phyloP scores from a whole-genome alignment of 2,888 invertebrate species.

The Eupithecia vulgata region DNA sequence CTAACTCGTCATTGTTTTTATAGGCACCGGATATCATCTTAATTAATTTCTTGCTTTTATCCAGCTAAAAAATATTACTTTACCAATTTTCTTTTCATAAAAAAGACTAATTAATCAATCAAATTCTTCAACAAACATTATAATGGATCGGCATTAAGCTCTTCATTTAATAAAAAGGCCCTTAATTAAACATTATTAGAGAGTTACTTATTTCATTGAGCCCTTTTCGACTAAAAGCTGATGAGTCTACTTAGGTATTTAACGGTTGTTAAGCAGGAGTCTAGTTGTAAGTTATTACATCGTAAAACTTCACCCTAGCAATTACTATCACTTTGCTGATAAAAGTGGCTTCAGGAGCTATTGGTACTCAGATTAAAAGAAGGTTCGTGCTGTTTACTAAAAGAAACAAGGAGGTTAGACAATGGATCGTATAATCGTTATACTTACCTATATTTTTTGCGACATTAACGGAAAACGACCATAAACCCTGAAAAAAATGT shows the following conservation, averaged over 20 bases:
- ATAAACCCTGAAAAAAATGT: too few species aligned
- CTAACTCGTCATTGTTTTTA: neutral
- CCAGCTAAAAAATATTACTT: neutral
- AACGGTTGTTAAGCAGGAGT: slow-evolving; percentile 27
- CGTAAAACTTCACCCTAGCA: slow-evolving; percentile 30
- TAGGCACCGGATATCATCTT: neutral
- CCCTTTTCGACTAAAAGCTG: slow-evolving; percentile 26
- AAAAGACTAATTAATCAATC: neutral
- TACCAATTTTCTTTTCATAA: neutral
- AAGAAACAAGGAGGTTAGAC: too few species aligned
- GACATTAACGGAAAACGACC: too few species aligned
- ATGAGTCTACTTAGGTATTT: slow-evolving; percentile 8
- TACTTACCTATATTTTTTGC: too few species aligned
- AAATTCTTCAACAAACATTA: neutral
- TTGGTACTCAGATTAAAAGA: slow-evolving; percentile 29
- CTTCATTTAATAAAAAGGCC: neutral
- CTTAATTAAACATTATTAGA: neutral
- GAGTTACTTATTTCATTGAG: neutral
- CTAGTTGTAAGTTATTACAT: slow-evolving; percentile 18
- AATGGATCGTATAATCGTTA: too few species aligned
- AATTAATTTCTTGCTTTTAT: neutral
- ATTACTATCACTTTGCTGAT: slow-evolving; percentile 30
- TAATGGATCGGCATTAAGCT: neutral
- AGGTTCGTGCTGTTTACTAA: slow-evolving; percentile 16
- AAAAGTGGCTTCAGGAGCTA: slow-evolving; percentile 29